phyloP scores from a whole-genome alignment of 2,888 invertebrate species.

The Meliscaeva auricollis region DNA sequence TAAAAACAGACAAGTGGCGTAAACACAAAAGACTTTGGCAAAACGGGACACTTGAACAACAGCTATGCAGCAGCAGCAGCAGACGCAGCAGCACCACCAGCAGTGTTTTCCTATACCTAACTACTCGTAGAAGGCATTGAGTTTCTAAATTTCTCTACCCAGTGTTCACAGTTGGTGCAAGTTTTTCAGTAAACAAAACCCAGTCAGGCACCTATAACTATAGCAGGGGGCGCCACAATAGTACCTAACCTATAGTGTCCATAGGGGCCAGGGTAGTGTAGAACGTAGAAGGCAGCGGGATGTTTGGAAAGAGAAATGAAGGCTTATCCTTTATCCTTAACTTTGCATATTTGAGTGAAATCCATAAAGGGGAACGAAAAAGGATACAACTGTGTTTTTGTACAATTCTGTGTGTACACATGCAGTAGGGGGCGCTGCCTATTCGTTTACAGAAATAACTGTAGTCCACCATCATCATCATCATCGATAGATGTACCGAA shows the following conservation, averaged over 20 bases:
- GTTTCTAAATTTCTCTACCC: conserved; percentile 61
- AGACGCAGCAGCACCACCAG: neutral
- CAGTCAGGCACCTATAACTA: conserved; percentile 57
- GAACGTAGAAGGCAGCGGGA: conserved; percentile 9
- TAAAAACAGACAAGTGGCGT: conserved; percentile 64
- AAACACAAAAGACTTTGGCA: conserved; percentile 72
- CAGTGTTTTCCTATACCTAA: neutral
- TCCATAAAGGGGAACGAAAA: conserved; percentile 53
- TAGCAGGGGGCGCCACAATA: conserved; percentile 42
- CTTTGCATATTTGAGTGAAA: conserved; percentile 72
- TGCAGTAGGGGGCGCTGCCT: conserved; percentile 58
- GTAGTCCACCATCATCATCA: conserved; percentile 48
- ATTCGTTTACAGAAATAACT: conserved; percentile 69
- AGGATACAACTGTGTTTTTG: conserved; percentile 69
- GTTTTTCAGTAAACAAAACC: conserved; percentile 72
- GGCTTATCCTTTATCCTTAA: conserved; percentile 71
- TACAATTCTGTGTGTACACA: conserved; percentile 65
- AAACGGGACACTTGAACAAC: conserved; percentile 68
- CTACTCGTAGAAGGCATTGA: conserved; percentile 31
- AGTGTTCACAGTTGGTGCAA: conserved; percentile 44
- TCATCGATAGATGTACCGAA: conserved; percentile 58
- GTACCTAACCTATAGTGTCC: too few relatives aligned
- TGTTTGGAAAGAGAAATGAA: neutral
- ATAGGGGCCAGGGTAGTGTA: neutral
- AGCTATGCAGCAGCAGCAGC: conserved; percentile 19